Conservation (phyloP, 2,113 vertebrate genomes). For the Pelecanus crispus region DNA sequence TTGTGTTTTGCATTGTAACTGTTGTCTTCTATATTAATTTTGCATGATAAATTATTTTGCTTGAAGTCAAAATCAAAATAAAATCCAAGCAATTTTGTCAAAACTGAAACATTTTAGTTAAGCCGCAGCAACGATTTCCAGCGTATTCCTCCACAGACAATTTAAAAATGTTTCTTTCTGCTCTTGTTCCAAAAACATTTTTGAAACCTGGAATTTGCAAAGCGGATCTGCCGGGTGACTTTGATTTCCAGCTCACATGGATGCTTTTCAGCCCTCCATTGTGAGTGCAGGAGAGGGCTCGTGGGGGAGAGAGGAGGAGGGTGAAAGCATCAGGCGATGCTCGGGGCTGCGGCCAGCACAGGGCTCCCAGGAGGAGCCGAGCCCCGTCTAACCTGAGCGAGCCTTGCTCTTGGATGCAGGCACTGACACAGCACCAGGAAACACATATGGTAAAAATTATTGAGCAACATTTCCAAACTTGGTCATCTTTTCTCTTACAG, state of each 20-base stretch:
- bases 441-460: slow-evolving; percentile 25
- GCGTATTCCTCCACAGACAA: neutral
- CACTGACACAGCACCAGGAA: neutral
- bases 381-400: neutral
- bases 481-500: neutral
- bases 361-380: neutral
- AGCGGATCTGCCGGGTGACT: neutral
- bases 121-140: neutral
- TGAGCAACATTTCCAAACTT: slow-evolving; percentile 50
- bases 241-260: neutral
- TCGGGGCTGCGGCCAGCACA: neutral
- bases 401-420: neutral
- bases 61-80: slow-evolving; percentile 6
- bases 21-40: slow-evolving; percentile 34
- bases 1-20: slow-evolving; percentile 22
- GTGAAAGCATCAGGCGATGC: rapidly evolving
- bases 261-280: neutral
- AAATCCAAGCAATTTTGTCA: neutral
- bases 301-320: neutral
- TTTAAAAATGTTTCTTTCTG: neutral
- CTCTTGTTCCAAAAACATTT: neutral
- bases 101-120: neutral
- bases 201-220: neutral
- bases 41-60: slow-evolving; percentile 40
- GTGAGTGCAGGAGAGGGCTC: neutral